phyloP scores from a whole-genome alignment of 1,140 invertebrate species.

The Drosophila simulans region DNA sequence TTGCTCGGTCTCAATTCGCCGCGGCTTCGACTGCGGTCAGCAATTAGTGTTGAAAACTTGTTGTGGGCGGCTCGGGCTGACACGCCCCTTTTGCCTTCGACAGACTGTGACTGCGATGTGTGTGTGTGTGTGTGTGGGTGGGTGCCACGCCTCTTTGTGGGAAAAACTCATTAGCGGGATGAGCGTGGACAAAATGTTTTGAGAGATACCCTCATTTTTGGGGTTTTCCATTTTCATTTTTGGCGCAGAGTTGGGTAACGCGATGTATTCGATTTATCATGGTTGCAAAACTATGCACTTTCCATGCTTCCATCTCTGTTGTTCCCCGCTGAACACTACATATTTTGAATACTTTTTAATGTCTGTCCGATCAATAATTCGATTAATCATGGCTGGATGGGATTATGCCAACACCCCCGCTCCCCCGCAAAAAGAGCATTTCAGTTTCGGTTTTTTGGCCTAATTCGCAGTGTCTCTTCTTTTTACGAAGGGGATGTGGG shows the following conservation, averaged over 20 bases:
- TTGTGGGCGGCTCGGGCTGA: constrained; percentile 21
- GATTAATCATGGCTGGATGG: neutral
- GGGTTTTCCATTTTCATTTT: neutral
- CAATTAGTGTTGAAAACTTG: constrained; percentile 59
- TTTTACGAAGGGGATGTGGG: too few relatives aligned
- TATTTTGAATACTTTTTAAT: constrained; percentile 1
- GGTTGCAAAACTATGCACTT: neutral
- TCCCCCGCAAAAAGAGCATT: neutral
- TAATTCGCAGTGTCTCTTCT: neutral
- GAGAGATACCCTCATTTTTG: neutral
- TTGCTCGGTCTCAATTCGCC: constrained; percentile 2
- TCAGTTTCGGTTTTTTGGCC: constrained; percentile 7
- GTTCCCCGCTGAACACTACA: neutral
- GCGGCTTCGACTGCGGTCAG: constrained; percentile 26
- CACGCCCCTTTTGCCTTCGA: constrained; percentile 11
- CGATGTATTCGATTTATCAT: neutral
- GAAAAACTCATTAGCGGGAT: constrained; percentile 72
- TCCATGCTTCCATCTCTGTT: neutral
- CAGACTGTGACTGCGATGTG: neutral
- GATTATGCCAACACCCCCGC: neutral
- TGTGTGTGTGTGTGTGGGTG: constrained; percentile 9
- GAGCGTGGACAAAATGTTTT: constrained; percentile 28
- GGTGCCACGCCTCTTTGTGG: constrained; percentile 44
- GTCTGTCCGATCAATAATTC: neutral
- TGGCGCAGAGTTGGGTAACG: neutral